Base-by-base conservation (phyloP, 1,140 invertebrate genomes). In the Zaprionus africanus region DNA sequence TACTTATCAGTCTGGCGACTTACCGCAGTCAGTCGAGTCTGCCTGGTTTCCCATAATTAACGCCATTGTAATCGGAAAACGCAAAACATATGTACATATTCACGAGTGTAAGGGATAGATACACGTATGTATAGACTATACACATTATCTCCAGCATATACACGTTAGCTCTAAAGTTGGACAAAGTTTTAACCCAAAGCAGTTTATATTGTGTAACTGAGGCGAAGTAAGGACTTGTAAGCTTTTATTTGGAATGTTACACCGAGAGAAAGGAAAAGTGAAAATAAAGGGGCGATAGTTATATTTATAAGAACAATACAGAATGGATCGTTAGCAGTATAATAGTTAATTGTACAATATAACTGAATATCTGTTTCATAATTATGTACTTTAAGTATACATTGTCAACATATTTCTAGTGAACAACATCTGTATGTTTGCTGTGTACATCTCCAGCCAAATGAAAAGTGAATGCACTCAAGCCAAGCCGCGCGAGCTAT, bases 381-480 rank as follows among this genome's bases (percentile, higher is more conserved):
- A 15, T 36, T 12, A 13, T 36, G 34, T 13, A 13, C 12, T 5
- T 38, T 38, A 4, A 38, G 7, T 38, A 5, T 38, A n/a, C 5
- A 41, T 1, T 41, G 5, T n/a, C 15, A 41, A 46, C n/a, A 43
- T 43, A 43, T 17, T 43, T 43, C 41, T 9, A 17, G 46, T 12
- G 1, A 54, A 11, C 24, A 26, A 19, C 46, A 51, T 11, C 19
- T 22, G 13, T 74, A n/a, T 84, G 17, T 24, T 68, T 61, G 36
- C 56, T 79, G 84, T 87, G 80, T 53, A 65, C 56, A 74, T 31
- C 31, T 60, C 22, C 22, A 70, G 46, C 38, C 76, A 66, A 79
- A 76, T 81, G 81, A 90, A 88, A 81, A 88, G 85, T 81, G 81
- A 90, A 84, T 88, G 85, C 81, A 88, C 81, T 84, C 83, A 88